phyloP scores from a whole-genome alignment of 2,888 invertebrate species.

The Caenorhabditis panamensis region DNA sequence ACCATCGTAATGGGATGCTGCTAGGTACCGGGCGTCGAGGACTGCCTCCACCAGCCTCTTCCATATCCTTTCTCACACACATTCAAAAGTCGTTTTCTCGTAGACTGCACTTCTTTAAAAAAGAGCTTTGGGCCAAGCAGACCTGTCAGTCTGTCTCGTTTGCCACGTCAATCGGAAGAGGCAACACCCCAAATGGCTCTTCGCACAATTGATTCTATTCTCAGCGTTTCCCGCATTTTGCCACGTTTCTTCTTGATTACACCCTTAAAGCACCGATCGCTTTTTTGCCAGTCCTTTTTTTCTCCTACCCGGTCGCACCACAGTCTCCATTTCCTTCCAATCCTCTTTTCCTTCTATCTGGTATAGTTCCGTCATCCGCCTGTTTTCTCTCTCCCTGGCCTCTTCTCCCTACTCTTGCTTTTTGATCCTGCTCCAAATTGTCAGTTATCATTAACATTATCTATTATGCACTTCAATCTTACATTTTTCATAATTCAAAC shows the following conservation, averaged over 20 bases:
- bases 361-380: background rate
- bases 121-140: background rate
- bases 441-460: no score
- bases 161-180: slow-evolving; percentile 18
- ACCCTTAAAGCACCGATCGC: background rate
- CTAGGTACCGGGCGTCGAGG: slow-evolving; percentile 11
- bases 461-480: no score
- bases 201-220: slow-evolving; percentile 13
- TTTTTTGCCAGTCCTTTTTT: background rate
- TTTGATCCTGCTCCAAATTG: no score
- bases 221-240: background rate
- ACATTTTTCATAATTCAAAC: no score
- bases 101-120: background rate
- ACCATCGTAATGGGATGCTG: slow-evolving; percentile 6
- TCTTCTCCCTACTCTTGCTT: no score
- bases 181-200: background rate
- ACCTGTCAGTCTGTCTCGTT: slow-evolving; percentile 1
- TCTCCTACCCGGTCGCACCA: no score
- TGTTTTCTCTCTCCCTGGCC: no score
- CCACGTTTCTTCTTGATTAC: background rate
- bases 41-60: background rate
- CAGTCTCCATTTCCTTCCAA: slow-evolving; percentile 4
- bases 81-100: slow-evolving; percentile 18
- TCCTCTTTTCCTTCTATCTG: slow-evolving; percentile 13
- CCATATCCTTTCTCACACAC: background rate